Evolutionary conservation across 2,113 vertebrate genomes (phyloP).

Genomic region (Chauna torquata): DNA sequence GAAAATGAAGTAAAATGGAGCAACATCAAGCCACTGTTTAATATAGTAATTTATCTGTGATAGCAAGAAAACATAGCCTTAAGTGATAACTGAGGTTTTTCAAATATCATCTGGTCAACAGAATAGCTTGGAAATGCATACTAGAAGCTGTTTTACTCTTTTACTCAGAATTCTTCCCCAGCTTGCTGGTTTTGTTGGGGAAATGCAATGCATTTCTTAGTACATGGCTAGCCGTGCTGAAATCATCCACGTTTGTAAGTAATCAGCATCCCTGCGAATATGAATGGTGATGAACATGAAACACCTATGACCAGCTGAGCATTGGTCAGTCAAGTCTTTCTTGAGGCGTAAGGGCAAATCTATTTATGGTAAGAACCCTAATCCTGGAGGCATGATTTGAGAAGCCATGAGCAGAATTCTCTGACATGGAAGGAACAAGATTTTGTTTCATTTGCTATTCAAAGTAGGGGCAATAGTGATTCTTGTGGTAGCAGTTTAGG

Average conservation of each 20-base stretch:
- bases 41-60: background rate
- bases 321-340: background rate
- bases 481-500: background rate
- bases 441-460: slow-evolving; percentile 42
- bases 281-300: background rate
- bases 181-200: background rate
- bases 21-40: background rate
- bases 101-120: background rate
- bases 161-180: background rate
- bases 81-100: background rate
- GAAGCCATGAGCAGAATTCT: slow-evolving; percentile 16
- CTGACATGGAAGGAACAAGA: slow-evolving; percentile 15
- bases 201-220: background rate
- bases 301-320: background rate
- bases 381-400: background rate
- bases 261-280: background rate
- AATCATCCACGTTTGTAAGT: background rate
- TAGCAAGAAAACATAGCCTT: background rate
- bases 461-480: slow-evolving; percentile 40
- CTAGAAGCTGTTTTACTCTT: background rate
- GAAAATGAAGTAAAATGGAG: slow-evolving; percentile 26
- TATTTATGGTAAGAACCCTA: background rate
- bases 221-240: rapidly evolving
- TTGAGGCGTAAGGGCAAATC: background rate
- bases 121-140: background rate